Evolutionary conservation across 2,797 vertebrate genomes (phyloP), one percentile per base, ranked within the genome.

Genomic region (Sibirionetta formosa): DNA sequence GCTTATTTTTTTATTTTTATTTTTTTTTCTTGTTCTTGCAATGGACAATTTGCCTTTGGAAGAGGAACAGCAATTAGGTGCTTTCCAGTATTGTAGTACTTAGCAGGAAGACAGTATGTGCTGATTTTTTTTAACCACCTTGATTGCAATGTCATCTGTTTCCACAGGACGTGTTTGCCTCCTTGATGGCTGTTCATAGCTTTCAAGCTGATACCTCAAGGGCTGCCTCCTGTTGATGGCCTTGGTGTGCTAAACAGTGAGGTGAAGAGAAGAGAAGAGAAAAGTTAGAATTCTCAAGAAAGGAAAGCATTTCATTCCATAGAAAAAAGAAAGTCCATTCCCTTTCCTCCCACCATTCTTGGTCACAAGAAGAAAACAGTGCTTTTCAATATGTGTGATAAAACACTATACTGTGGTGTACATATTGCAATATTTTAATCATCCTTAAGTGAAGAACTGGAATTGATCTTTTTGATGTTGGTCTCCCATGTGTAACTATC

Each of bases 191-290:
- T 99, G 99, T 72, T 99, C 99, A 3, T 99, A 99, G 97, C 97
- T 98, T 96, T 99, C 99, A 96, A 99, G 98, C 94, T 99, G 99
- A 96, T 99, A 99, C 82, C 99, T 98, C 75, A 99, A 95, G 4
- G 99, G 99, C 95, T 99, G 98, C 95, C 99, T 99, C 97, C 99
- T 99, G 98, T 99, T 99, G 96, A 99, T 98, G 78, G 99, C 99
- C 98, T 99, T 99, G 18, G 99, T 98, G 98, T 99, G 97, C 96
- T 91, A 44, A 16, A 81, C 5, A 51, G 72, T 81, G 82, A 96
- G 91, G 53, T 14, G 78, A 94, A 93, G 64, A 78, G 71, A 96
- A 35, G 54, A 87, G 16, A 91, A 35, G 56, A 87, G 16, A 91
- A 63, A 95, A 70, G 24, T 56, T 94, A 58, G 76, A 95, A 50